A percentile compares a stretch with the other conserved stretches of the same genome.
These are phyloP conservation scores for Drosophila arawakana DNA, from an alignment of 1,140 invertebrate genomes.

Conservation along the genomic window DNA sequence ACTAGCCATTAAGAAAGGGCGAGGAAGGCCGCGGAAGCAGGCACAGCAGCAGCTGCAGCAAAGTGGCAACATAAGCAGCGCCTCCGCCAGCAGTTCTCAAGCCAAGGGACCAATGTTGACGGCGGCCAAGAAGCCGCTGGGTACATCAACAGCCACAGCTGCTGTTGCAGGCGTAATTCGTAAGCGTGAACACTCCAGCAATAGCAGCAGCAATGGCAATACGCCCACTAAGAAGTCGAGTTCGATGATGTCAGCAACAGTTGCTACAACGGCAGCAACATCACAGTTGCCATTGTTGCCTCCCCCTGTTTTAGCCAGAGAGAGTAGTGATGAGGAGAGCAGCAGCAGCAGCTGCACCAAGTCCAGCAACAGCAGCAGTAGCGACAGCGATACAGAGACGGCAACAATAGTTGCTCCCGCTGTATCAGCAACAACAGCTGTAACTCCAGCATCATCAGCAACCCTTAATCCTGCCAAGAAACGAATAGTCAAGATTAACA, in stretches of 20 bases:
- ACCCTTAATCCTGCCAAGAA: conserved; percentile 42
- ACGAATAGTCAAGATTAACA: conserved; percentile 44
- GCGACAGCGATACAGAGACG: conserved; percentile 30
- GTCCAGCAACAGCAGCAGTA: conserved; percentile 22
- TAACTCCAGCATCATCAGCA: conserved; percentile 16
- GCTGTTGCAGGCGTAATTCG: conserved; percentile 42
- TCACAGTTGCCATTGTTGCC: neutral
- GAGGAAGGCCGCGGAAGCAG: conserved; percentile 76
- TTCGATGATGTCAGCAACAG: conserved; percentile 36
- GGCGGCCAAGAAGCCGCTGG: conserved; percentile 73
- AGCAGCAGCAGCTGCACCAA: conserved; percentile 6
- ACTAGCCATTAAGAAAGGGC: conserved; percentile 62
- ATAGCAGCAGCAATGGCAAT: conserved; percentile 72
- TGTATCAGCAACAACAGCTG: conserved; percentile 48
- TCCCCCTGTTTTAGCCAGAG: neutral
- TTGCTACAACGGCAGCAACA: conserved; percentile 26
- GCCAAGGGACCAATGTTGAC: conserved; percentile 76
- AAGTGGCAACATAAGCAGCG: conserved; percentile 57
- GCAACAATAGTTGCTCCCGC: conserved; percentile 54
- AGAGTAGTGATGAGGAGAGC: neutral
- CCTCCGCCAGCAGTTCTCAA: conserved; percentile 57
- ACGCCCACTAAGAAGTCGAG: conserved; percentile 63
- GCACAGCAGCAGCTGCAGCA: conserved; percentile 40
- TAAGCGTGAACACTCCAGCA: conserved; percentile 56
- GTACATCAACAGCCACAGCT: conserved; percentile 47